These are phyloP conservation scores for Drosophila kikkawai DNA, from an alignment of 1,140 invertebrate genomes.

Conservation along the genomic window DNA sequence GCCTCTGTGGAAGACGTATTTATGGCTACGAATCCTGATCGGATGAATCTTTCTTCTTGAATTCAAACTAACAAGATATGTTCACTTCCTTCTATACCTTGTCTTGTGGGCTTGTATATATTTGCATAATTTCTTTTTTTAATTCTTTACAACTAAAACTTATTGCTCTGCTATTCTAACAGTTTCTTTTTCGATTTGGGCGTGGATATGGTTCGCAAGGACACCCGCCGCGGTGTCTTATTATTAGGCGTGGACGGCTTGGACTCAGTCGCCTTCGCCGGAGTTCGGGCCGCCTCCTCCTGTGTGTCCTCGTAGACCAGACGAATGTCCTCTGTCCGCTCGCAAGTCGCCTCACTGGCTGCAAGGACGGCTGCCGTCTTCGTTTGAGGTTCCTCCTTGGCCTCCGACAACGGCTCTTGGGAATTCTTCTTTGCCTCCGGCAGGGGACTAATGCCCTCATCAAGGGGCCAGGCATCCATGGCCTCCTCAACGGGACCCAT, in stretches of 20 bases:
- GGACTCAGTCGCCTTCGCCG: slow-evolving; percentile 32
- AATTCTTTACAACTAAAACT: slow-evolving; percentile 39
- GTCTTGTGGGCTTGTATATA: slow-evolving; percentile 20
- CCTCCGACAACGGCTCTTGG: slow-evolving; percentile 4
- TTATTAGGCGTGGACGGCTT: slow-evolving; percentile 63
- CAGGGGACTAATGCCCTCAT: slow-evolving; percentile 33
- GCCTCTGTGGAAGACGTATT: background rate
- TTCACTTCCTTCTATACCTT: slow-evolving; percentile 9
- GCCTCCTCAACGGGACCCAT: slow-evolving; percentile 83
- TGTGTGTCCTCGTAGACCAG: slow-evolving; percentile 88
- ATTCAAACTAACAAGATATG: background rate
- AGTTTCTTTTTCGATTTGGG: slow-evolving; percentile 89
- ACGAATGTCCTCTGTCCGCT: slow-evolving; percentile 88
- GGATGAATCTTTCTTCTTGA: too few relatives aligned
- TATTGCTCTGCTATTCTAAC: slow-evolving; percentile 59
- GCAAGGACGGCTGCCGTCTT: slow-evolving; percentile 65
- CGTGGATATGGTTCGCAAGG: slow-evolving; percentile 90
- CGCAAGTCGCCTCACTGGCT: slow-evolving; percentile 77
- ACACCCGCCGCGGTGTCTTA: slow-evolving; percentile 89
- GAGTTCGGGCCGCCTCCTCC: slow-evolving; percentile 51
- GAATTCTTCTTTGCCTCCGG: slow-evolving; percentile 11
- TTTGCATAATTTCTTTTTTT: slow-evolving; percentile 11
- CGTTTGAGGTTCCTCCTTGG: slow-evolving; percentile 52
- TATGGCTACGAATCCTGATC: too few relatives aligned
- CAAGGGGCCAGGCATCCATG: slow-evolving; percentile 83